Evolutionary conservation across 2,113 vertebrate species (phyloP).

Genomic region (Helogale parvula): DNA sequence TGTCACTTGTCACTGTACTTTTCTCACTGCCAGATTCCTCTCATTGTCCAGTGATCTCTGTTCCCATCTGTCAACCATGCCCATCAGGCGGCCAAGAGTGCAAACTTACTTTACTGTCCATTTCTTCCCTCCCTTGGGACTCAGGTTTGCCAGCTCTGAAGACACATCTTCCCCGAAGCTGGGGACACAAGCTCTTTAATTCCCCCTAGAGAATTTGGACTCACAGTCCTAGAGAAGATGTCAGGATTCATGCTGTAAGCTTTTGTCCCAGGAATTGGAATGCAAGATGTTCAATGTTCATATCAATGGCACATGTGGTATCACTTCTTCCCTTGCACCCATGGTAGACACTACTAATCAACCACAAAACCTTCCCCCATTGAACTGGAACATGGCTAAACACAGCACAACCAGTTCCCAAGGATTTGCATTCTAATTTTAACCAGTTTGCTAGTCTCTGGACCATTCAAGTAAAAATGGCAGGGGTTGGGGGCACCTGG

Average conservation of each 20-base stretch:
- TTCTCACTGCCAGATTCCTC: neutral
- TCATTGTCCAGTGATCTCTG: neutral
- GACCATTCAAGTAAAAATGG: neutral
- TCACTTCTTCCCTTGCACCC: neutral
- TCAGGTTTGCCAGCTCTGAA: constrained; percentile 7
- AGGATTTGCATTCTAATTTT: neutral
- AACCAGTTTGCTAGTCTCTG: neutral
- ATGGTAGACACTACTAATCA: constrained; percentile 12
- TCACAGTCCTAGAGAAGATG: neutral
- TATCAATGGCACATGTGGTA: neutral
- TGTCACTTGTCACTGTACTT: neutral
- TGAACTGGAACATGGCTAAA: neutral
- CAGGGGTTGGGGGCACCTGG: neutral
- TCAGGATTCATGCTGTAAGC: neutral
- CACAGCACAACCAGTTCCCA: neutral
- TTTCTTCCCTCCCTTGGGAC: constrained; percentile 7
- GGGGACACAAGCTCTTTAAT: neutral
- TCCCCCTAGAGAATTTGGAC: neutral
- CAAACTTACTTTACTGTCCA: neutral
- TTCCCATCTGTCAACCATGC: neutral
- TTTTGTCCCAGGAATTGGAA: neutral
- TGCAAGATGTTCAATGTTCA: neutral
- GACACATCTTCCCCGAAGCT: neutral
- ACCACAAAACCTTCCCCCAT: neutral
- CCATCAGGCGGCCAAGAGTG: neutral